Percentiles rank a stretch among this genome's conserved stretches.
These are phyloP conservation scores for Spilogale gracilis DNA, from an alignment of 2,113 vertebrate genomes.

Conservation along the genomic window DNA sequence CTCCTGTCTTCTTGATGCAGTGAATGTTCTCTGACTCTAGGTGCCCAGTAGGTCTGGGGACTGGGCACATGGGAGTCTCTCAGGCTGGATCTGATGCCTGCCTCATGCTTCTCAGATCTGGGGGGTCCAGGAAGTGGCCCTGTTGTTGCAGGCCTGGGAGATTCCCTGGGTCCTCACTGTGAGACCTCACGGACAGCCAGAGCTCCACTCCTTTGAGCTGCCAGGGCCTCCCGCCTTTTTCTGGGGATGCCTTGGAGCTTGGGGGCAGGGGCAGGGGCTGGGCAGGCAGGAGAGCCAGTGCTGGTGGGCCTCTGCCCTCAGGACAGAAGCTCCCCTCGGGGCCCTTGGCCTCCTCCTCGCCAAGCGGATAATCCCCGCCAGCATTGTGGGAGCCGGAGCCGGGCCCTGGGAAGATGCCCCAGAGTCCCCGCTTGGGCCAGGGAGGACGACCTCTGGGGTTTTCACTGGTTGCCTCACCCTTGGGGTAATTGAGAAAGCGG, in stretches of 20 bases:
- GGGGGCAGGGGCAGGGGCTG: fast-evolving
- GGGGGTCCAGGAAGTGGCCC: neutral
- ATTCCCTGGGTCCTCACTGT: fast-evolving
- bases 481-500: constrained; percentile 68
- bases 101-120: too few relatives aligned
- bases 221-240: fast-evolving
- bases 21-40: neutral
- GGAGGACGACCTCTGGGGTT: neutral
- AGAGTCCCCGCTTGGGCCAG: neutral
- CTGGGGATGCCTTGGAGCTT: fast-evolving
- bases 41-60: neutral
- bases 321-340: neutral
- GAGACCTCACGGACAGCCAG: fast-evolving
- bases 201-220: neutral
- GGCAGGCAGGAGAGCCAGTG: neutral
- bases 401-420: neutral
- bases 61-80: fast-evolving
- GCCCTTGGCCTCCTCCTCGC: neutral
- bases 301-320: neutral
- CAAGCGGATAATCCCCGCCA: neutral
- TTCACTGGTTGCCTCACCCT: neutral
- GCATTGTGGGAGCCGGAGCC: neutral
- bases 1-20: neutral
- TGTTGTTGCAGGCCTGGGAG: neutral
- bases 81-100: neutral